Evolutionary conservation across 2,888 invertebrate species (phyloP).

Genomic region (Xanthia togata): DNA sequence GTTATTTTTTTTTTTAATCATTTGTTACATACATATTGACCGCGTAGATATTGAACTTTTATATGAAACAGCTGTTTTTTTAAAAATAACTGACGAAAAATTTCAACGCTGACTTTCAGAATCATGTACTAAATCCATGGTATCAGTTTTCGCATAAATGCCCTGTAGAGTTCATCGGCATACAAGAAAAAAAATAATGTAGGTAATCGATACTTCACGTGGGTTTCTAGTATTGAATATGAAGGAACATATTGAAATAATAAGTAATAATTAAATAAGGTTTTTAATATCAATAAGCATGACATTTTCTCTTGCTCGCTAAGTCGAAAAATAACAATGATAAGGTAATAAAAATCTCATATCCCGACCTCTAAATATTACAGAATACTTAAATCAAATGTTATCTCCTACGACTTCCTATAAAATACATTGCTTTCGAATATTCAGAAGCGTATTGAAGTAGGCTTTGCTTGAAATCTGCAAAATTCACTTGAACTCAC

Average conservation of each 20-base stretch:
- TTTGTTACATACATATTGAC: no score
- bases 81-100: no score
- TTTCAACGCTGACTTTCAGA: no score
- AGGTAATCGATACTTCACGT: neutral
- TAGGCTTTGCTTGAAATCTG: conserved; percentile 37
- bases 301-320: neutral
- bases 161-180: neutral
- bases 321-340: neutral
- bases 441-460: conserved; percentile 9
- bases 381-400: conserved; percentile 2
- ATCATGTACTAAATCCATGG: no score
- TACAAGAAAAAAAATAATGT: conserved; percentile 2
- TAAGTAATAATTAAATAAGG: neutral
- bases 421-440: conserved; percentile 24
- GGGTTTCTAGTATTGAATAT: neutral
- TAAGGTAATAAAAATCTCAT: neutral
- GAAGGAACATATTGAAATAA: neutral
- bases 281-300: neutral
- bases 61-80: no score
- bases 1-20: no score
- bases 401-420: conserved; percentile 35
- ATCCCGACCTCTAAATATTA: conserved; percentile 3
- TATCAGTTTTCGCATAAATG: no score
- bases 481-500: conserved; percentile 18
- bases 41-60: no score